Evolutionary conservation across 2,113 vertebrate genomes (phyloP), one percentile per base, ranked within the genome.

Genomic region (Hystrix cristata): DNA sequence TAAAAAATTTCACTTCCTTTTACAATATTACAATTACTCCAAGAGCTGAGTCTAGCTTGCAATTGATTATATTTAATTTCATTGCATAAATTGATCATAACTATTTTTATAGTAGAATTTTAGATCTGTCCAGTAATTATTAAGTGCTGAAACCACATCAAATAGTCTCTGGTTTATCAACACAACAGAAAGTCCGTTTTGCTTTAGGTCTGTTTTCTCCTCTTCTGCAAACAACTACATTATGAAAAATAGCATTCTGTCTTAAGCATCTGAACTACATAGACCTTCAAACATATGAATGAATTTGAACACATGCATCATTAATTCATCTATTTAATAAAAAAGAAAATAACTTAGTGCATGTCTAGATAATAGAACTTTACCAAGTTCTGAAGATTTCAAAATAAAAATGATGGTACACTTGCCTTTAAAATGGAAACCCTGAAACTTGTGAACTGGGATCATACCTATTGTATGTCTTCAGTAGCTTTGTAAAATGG

Each of bases 21-120:
- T 79, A 46, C 34, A 78, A 29, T 1, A 65, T 80, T 82, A 62
- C 6, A 81, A 31, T 89, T 71, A 82, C 29, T 82, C 12, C n/a
- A 71, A 48, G 90, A 81, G 29, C 84, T 72, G n/a, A 87, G 82
- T 84, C 34, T 31, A 48, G 5, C 13, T 94, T 85, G 43, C 21
- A 76, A 64, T 51, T 91, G 3, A 46, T 84, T 87, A 4, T 12
- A 29, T 57, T 81, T 90, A 91, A 91, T 76, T 74, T 90, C 29
- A 25, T 12, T 65, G 10, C 29, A 51, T 87, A 74, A 92, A 92
- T 87, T 18, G 7, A 83, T 23, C 21, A 43, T 31, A 38, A 62
- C 4, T 71, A 59, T 85, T 91, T 86, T 82, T 65, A 80, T 87
- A 65, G 72, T 60, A 83, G 2, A 74, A 72, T 92, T 93, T 59